Base-by-base conservation (phyloP, 2,113 vertebrate species). In the Phalacrocorax pelagicus region DNA sequence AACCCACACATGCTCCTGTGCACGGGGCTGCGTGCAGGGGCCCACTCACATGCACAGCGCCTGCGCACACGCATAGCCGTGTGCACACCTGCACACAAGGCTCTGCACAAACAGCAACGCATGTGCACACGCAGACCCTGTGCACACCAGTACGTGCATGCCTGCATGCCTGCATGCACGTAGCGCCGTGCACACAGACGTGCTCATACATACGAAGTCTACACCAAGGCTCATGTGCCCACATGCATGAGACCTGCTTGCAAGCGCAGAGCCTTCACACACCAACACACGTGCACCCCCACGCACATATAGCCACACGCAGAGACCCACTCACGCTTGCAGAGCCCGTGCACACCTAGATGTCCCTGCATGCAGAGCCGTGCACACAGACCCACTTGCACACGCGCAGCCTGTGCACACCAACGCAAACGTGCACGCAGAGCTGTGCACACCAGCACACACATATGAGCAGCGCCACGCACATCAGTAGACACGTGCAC, bases 271-370 rank as follows among this genome's bases (percentile, higher is more conserved):
- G 36, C 71, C 42, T n/a, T 49, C 62, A 5, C 17, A 5, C 67
- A 26, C 54, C 52, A 5, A 5, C 52, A 29, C 20, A 11, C 47
- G 1, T 2, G 3, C 23, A 21, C 26, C 24, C 36, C 13, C 40
- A 2, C 8, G 12, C 52, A 21, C 4, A 0, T 24, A 1, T 0
- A 22, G 65, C 44, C 38, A 5, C 23, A 6, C 4, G 3, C 36
- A 46, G 57, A 55, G 36, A 15, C 8, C 11, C 36, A 7, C 63
- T 22, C 40, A 27, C 49, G 1, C 34, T 12, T 23, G 0, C 17
- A 52, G 51, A 38, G 61, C 77, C 79, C 13, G 51, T 18, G 84
- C 81, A 20, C 71, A 32, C 59, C 38, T 38, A 21, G 57, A 27
- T 4, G 0, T 16, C 32, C 21, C 12, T 46, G 14, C 21, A 2